Conservation (phyloP, 2,888 invertebrate species). For the Scaptomyza caliginosa region DNA sequence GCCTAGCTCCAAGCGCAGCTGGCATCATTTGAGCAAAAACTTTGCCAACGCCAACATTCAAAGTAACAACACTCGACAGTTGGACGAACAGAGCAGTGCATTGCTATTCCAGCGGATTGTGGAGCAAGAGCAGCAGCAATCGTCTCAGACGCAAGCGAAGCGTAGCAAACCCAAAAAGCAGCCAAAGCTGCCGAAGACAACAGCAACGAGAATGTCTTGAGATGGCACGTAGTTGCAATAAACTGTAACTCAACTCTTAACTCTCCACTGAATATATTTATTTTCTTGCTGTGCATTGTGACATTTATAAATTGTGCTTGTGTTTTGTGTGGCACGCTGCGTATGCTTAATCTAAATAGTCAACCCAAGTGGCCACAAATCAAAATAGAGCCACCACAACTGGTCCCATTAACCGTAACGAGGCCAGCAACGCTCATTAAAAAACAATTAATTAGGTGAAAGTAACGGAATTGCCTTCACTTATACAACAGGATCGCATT, state of each 20-base stretch:
- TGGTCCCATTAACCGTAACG: slow-evolving; percentile 12
- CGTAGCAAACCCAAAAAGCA: slow-evolving; percentile 61
- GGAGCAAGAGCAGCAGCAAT: slow-evolving; percentile 37
- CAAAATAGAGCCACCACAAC: slow-evolving; percentile 38
- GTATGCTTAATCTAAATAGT: slow-evolving; percentile 60
- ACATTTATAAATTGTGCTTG: slow-evolving; percentile 65
- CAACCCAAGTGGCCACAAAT: slow-evolving; percentile 57
- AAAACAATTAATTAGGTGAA: slow-evolving; percentile 72
- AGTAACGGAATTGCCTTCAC: slow-evolving; percentile 4
- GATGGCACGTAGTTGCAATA: slow-evolving; percentile 63
- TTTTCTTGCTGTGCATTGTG: slow-evolving; percentile 44
- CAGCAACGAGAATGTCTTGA: slow-evolving; percentile 47
- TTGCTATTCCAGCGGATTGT: slow-evolving; percentile 81
- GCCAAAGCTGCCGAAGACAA: slow-evolving; percentile 42
- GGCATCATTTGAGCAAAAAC: slow-evolving; percentile 84
- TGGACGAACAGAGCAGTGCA: slow-evolving; percentile 66
- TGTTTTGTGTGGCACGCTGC: slow-evolving; percentile 35
- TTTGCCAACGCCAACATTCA: slow-evolving; percentile 58
- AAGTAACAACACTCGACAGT: slow-evolving; percentile 22
- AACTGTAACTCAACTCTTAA: slow-evolving; percentile 48
- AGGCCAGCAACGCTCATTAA: slow-evolving; percentile 61
- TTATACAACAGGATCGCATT: slow-evolving; percentile 16
- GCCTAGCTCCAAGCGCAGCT: slow-evolving; percentile 84
- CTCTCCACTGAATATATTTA: slow-evolving; percentile 5
- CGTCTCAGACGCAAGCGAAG: slow-evolving; percentile 34